Conservation (phyloP, 2,797 vertebrate genomes). For the Poecilia wingei region DNA sequence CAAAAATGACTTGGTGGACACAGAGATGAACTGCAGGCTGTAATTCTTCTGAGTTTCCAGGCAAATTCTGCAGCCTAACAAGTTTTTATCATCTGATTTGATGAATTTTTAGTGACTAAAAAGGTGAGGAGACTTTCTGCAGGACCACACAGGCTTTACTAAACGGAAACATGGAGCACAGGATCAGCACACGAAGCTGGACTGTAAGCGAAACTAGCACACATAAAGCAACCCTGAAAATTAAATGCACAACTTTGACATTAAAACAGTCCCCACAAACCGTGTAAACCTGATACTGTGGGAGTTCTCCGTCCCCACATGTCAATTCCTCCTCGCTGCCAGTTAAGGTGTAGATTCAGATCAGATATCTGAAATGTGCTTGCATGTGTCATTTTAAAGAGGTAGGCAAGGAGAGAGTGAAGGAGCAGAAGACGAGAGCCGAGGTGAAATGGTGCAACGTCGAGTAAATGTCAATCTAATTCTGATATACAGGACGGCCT, state of each 20-base stretch:
- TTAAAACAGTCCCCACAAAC: constrained; percentile 35
- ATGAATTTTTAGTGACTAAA: neutral
- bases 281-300: constrained; percentile 48
- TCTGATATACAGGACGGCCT: constrained; percentile 52
- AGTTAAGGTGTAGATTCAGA: constrained; percentile 56
- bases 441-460: constrained; percentile 68
- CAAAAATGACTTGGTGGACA: constrained; percentile 34
- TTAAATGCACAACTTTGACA: constrained; percentile 30
- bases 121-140: neutral
- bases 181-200: neutral
- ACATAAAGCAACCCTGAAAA: constrained; percentile 10
- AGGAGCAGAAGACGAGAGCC: constrained; percentile 34
- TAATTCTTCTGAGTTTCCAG: constrained; percentile 12
- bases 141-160: neutral
- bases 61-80: constrained; percentile 2
- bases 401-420: constrained; percentile 36
- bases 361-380: constrained; percentile 71
- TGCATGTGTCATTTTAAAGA: constrained; percentile 55
- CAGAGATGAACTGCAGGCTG: constrained; percentile 27
- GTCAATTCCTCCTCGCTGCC: constrained; percentile 35
- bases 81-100: constrained; percentile 4
- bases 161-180: neutral
- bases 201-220: neutral
- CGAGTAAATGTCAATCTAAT: constrained; percentile 74
- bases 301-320: constrained; percentile 16